phyloP scores from a whole-genome alignment of 2,113 vertebrate species.

The Sphaerodactylus townsendi region DNA sequence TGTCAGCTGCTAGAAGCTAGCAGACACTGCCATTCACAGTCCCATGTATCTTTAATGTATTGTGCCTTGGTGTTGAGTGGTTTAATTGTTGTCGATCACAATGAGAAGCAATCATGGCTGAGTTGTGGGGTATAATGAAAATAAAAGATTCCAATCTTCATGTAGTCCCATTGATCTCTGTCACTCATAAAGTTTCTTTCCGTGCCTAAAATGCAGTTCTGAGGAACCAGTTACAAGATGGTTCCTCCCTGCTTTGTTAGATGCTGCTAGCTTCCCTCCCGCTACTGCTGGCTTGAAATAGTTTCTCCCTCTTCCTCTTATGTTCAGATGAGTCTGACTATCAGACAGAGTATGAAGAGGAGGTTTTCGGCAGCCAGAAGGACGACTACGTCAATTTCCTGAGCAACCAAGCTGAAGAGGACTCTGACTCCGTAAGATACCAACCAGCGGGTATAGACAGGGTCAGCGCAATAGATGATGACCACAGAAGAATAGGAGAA shows the following conservation, averaged over 20 bases:
- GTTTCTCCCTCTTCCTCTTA: constrained; percentile 20
- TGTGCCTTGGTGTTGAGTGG: no score
- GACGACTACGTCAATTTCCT: constrained; percentile 66
- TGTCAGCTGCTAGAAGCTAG: no score
- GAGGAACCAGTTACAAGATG: no score
- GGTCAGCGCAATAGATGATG: no score
- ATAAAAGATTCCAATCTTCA: neutral
- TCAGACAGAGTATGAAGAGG: constrained; percentile 91
- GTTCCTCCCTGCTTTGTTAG: no score
- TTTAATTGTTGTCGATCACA: no score
- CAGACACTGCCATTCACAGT: no score
- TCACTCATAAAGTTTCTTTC: neutral
- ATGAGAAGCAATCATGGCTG: no score
- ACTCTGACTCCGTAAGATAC: constrained; percentile 79
- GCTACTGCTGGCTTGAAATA: neutral
- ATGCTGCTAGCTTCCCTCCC: neutral
- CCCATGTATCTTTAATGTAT: no score
- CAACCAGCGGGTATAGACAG: no score
- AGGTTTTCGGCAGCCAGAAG: constrained; percentile 63
- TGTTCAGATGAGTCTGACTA: constrained; percentile 87
- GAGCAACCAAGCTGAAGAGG: constrained; percentile 67
- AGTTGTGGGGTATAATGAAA: no score
- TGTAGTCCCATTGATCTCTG: neutral
- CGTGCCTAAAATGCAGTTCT: neutral
- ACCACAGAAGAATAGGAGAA: no score